Evolutionary conservation across 2,888 invertebrate genomes (phyloP).

Genomic region (Agapostemon virescens): DNA sequence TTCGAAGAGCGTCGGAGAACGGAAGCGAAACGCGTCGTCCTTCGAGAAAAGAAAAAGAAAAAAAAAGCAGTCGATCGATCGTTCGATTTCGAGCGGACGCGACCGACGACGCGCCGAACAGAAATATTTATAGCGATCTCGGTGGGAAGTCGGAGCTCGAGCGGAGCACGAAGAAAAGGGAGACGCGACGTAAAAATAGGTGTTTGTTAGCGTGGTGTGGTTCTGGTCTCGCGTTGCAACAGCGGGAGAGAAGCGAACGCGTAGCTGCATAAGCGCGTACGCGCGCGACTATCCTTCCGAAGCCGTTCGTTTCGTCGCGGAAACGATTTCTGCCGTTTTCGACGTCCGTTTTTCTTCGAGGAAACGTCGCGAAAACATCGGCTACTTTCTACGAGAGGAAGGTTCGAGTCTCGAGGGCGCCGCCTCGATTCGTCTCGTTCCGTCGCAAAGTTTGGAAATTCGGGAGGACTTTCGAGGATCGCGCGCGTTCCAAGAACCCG

Average conservation of each 20-base stretch:
- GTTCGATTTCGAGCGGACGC: neutral
- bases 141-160: neutral
- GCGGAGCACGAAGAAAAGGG: neutral
- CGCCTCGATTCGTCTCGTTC: too few species aligned
- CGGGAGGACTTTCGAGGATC: neutral
- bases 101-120: neutral
- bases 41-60: neutral
- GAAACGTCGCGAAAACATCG: neutral
- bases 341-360: neutral
- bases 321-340: conserved; percentile 5
- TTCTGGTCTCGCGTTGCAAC: conserved; percentile 13
- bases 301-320: too few species aligned
- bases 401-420: neutral
- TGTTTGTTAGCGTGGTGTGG: conserved; percentile 18
- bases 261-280: neutral
- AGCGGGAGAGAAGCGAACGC: neutral
- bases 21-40: neutral
- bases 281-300: too few species aligned
- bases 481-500: neutral
- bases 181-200: conserved; percentile 38
- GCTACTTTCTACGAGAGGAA: neutral
- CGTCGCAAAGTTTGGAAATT: neutral
- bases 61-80: neutral
- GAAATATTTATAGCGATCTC: neutral
- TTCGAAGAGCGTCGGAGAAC: neutral